These are phyloP conservation scores for Brachyhypopomus occidentalis DNA, from an alignment of 2,113 vertebrate species.

Conservation along the genomic window DNA sequence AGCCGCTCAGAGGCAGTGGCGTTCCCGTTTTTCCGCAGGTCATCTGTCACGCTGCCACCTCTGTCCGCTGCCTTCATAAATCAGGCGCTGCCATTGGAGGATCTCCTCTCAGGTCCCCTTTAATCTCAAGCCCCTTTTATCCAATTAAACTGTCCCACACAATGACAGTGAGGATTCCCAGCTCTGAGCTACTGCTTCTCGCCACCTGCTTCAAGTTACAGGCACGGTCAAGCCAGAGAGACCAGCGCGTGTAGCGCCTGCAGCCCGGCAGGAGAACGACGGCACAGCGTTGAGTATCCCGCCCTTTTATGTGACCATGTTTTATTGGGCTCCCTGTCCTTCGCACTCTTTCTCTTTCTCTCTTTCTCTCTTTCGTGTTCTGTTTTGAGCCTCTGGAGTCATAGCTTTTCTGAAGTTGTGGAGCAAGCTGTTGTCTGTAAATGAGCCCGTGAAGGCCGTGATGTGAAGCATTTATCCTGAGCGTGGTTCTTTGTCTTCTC, in stretches of 20 bases:
- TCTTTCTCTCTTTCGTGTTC: not conserved
- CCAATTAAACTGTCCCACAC: conserved; percentile 55
- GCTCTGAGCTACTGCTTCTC: conserved; percentile 37
- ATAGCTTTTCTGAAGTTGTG: conserved; percentile 54
- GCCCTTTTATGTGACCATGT: conserved; percentile 9
- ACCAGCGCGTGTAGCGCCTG: not conserved
- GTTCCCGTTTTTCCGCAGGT: conserved; percentile 43
- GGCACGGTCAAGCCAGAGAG: conserved; percentile 9
- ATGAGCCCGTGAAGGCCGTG: conserved; percentile 57
- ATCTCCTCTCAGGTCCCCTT: conserved; percentile 49
- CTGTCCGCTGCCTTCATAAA: conserved; percentile 45
- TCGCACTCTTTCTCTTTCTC: not conserved
- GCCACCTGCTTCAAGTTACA: conserved; percentile 54
- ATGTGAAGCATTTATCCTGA: conserved; percentile 50
- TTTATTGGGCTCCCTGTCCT: conserved; percentile 21
- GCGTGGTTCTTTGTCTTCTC: conserved; percentile 58
- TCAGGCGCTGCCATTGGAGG: conserved; percentile 41
- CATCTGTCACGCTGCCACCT: conserved; percentile 56
- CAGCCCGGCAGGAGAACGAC: not conserved
- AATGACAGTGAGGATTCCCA: conserved; percentile 45
- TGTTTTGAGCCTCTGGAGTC: conserved; percentile 36
- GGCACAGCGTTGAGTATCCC: conserved; percentile 14
- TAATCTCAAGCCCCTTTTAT: conserved; percentile 52
- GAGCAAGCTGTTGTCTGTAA: conserved; percentile 58
- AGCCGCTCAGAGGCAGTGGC: conserved; percentile 35